These are phyloP conservation scores for Acrobasis suavella DNA, from an alignment of 2,888 invertebrate species.

Conservation along the genomic window DNA sequence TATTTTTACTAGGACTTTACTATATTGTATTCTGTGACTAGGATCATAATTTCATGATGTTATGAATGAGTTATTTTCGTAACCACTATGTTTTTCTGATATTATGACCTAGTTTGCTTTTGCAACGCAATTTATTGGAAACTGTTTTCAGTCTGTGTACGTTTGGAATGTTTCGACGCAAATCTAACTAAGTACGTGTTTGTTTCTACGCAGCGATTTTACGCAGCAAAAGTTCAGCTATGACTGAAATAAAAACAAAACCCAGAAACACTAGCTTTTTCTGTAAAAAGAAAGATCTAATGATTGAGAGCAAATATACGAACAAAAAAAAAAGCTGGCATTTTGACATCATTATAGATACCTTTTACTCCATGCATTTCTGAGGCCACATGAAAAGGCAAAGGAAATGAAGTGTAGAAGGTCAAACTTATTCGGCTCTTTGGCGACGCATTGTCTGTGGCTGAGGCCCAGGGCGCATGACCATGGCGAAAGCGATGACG, in stretches of 20 bases:
- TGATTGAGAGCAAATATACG: too few species aligned
- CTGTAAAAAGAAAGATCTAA: too few species aligned
- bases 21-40: too few species aligned
- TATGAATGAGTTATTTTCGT: conserved; percentile 8
- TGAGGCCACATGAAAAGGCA: conserved; percentile 13
- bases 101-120: conserved; percentile 9
- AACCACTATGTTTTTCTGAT: background rate
- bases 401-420: conserved; percentile 19
- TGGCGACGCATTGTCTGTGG: conserved; percentile 53
- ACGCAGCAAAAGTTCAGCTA: conserved; percentile 11
- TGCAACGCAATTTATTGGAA: conserved; percentile 5
- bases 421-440: conserved; percentile 27
- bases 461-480: conserved; percentile 50
- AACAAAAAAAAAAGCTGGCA: background rate
- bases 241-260: background rate
- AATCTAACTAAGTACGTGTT: background rate
- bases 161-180: conserved; percentile 4
- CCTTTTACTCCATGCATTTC: background rate
- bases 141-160: conserved; percentile 2
- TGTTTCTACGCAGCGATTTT: conserved; percentile 13
- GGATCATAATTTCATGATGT: conserved; percentile 1
- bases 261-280: too few species aligned
- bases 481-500: conserved; percentile 55
- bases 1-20: conserved; percentile 2
- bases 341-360: background rate